Conservation (phyloP, 2,113 vertebrate species). For the Tachysurus fulvidraco region DNA sequence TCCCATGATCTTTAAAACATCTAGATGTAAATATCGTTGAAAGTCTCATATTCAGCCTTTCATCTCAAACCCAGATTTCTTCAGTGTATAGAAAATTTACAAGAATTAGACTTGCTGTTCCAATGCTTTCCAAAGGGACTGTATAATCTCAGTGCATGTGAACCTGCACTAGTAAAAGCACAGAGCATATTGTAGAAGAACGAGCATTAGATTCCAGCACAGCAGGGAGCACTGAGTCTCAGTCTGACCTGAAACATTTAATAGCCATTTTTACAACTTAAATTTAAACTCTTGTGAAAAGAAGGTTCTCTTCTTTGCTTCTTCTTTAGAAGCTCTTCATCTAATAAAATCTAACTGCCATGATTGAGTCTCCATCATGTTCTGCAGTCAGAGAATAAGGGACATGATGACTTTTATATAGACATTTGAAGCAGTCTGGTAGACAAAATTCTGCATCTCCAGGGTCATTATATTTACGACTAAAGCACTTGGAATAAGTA, state of each 20-base stretch:
- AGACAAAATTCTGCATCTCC: background rate
- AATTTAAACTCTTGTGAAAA: constrained; percentile 28
- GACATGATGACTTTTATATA: background rate
- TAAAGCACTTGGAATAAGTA: background rate
- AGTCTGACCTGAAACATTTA: constrained; percentile 44
- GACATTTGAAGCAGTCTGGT: background rate
- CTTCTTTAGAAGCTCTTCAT: constrained; percentile 27
- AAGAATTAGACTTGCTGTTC: background rate
- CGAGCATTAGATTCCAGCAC: constrained; percentile 8
- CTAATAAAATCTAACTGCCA: constrained; percentile 38
- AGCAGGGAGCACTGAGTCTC: constrained; percentile 8
- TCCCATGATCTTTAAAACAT: background rate
- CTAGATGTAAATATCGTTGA: background rate
- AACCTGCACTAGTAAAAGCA: background rate
- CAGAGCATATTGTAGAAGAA: background rate
- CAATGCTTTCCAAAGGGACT: background rate
- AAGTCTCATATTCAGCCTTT: background rate
- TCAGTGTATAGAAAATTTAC: background rate
- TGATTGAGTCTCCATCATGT: background rate
- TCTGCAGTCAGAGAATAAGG: background rate
- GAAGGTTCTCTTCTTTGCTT: background rate
- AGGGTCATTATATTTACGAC: background rate
- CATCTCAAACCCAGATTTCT: background rate
- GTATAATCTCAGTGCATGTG: background rate
- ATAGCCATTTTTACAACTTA: constrained; percentile 27